These are phyloP conservation scores for Neosilurus hyrtlii DNA, from an alignment of 2,797 vertebrate species.

Conservation along the genomic window DNA sequence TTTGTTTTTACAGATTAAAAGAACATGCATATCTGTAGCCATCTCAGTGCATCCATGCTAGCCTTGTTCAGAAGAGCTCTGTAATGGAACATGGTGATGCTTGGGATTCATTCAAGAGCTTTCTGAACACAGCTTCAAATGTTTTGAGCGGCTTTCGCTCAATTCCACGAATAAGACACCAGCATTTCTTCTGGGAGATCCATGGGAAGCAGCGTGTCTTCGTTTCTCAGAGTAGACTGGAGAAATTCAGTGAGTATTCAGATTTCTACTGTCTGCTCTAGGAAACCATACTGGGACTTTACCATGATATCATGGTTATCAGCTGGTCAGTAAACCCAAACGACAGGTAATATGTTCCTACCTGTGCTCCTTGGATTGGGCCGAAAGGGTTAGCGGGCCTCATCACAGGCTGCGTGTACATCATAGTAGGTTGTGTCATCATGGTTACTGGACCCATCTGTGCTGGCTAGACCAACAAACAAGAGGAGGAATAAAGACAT, in stretches of 20 bases:
- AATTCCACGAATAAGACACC: constrained; percentile 39
- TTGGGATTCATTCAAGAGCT: constrained; percentile 34
- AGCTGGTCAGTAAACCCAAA: not conserved
- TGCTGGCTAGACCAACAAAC: constrained; percentile 71
- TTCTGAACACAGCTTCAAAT: constrained; percentile 50
- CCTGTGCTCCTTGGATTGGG: constrained; percentile 88
- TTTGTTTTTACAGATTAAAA: constrained; percentile 7
- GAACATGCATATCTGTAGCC: constrained; percentile 47
- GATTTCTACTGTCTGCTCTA: not conserved
- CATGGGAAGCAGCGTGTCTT: not conserved
- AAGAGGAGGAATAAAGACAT: not conserved
- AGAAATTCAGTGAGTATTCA: not conserved
- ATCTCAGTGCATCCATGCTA: constrained; percentile 45
- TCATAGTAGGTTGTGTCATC: constrained; percentile 92
- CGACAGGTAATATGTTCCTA: constrained; percentile 54
- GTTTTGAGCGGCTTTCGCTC: constrained; percentile 34
- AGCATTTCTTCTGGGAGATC: constrained; percentile 15
- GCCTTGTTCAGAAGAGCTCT: constrained; percentile 52
- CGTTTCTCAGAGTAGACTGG: not conserved
- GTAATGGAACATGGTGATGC: constrained; percentile 47
- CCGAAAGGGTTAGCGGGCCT: constrained; percentile 92
- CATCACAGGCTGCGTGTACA: constrained; percentile 93
- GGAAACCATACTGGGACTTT: not conserved
- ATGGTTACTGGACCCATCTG: constrained; percentile 86
- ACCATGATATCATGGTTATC: not conserved